phyloP scores from a whole-genome alignment of 2,797 vertebrate species.

The Myripristis murdjan region DNA sequence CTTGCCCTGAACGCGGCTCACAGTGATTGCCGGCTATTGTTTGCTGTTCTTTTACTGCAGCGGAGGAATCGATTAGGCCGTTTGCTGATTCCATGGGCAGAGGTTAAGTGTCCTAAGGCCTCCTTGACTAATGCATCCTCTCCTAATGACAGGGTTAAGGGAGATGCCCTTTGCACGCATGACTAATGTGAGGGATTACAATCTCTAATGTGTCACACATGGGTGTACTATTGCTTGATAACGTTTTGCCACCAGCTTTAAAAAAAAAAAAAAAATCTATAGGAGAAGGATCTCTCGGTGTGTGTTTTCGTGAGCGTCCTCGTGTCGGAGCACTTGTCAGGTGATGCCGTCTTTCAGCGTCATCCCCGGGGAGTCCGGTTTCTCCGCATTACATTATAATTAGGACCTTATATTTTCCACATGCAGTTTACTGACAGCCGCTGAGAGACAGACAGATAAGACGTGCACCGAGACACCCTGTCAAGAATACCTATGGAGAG shows the following conservation, averaged over 20 bases:
- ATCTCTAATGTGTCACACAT: slow-evolving; percentile 37
- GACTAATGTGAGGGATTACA: slow-evolving; percentile 45
- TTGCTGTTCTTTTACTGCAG: slow-evolving; percentile 64
- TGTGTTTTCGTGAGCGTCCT: slow-evolving; percentile 28
- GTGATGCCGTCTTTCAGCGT: slow-evolving; percentile 44
- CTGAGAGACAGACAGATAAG: slow-evolving; percentile 26
- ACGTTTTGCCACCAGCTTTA: slow-evolving; percentile 26
- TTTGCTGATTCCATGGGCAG: slow-evolving; percentile 63
- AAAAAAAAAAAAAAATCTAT: no score
- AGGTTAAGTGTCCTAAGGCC: slow-evolving; percentile 79
- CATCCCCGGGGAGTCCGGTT: slow-evolving; percentile 41
- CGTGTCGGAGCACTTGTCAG: slow-evolving; percentile 43
- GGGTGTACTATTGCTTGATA: neutral
- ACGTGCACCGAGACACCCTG: slow-evolving; percentile 21
- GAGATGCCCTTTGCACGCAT: slow-evolving; percentile 75
- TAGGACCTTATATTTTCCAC: slow-evolving; percentile 53
- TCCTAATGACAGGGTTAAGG: slow-evolving; percentile 56
- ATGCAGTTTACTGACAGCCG: slow-evolving; percentile 43
- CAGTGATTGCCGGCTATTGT: slow-evolving; percentile 69
- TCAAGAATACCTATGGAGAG: slow-evolving; percentile 19
- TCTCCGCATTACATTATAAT: slow-evolving; percentile 62
- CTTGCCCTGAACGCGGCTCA: slow-evolving; percentile 47
- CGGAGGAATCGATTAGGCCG: slow-evolving; percentile 72
- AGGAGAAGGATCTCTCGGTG: no score
- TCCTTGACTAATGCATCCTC: slow-evolving; percentile 73